Evolutionary conservation across 1,140 invertebrate species (phyloP), one percentile per base, ranked within the genome.

Genomic region (Drosophila malerkotliana): DNA sequence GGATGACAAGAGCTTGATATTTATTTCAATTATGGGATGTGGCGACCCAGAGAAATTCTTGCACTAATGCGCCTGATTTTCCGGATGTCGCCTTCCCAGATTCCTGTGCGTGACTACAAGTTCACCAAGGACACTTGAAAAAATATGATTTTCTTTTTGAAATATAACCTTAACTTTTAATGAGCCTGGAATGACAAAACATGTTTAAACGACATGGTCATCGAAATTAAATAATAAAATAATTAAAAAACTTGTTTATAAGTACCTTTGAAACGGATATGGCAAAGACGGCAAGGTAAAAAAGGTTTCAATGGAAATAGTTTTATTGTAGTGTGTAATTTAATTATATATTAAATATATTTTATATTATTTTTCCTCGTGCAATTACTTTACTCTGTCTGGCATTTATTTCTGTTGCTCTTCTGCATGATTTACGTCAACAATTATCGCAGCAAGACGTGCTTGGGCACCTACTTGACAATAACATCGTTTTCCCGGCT

Each of bases 401-500:
- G 14, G n/a, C 14, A n/a, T 34, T 39, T 21, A 28, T 48, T 82
- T 48, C 55, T 57, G 58, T 69, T 57, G 51, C 66, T 57, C 49
- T 56, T 77, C 47, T 63, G 44, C 73, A 60, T 81, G 82, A 87
- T 88, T 81, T 87, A 82, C 82, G 82, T 75, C 74, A 72, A 77
- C 78, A 88, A 88, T 83, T 83, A 79, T 88, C 62, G 37, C 52
- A 49, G 62, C 49, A 61, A 68, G 73, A 72, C 74, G 74, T 82
- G 73, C 77, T 62, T 18, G 32, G 54, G 55, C 34, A 54, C 48
- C 30, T 51, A 62, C 57, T 72, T 59, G 57, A 69, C 63, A 78
- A 62, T 52, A 77, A 54, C 53, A 77, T 80, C 64, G 37, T 47
- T 55, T 66, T 69, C 8, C 32, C 34, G 10, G 32, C 37, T 34